Conservation (phyloP, 2,797 vertebrate genomes). For the Peromyscus nudipes region DNA sequence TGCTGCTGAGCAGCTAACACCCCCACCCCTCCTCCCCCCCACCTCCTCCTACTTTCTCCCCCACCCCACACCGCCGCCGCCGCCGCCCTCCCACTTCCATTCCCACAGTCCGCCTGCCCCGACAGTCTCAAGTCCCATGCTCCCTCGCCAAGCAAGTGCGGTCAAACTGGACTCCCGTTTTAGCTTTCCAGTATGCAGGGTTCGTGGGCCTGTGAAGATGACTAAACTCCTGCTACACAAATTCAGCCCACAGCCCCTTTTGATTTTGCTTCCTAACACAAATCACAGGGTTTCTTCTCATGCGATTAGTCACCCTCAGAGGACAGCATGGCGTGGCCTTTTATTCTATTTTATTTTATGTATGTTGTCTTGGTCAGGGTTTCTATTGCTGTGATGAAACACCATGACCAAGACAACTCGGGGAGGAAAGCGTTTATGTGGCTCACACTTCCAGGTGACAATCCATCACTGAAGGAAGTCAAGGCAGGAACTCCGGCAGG, state of each 20-base stretch:
- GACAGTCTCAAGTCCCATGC: too few species aligned
- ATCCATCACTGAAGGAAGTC: background rate
- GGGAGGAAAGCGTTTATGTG: background rate
- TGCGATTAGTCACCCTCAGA: slow-evolving; percentile 44
- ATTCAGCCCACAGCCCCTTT: slow-evolving; percentile 1
- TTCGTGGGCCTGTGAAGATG: background rate
- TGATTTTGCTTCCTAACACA: slow-evolving; percentile 44
- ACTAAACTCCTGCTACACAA: background rate
- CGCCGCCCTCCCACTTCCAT: background rate
- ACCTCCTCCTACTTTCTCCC: too few species aligned
- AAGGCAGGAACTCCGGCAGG: background rate
- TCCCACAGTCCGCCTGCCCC: background rate
- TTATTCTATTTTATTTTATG: background rate
- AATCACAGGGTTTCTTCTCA: background rate
- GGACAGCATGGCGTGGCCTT: background rate
- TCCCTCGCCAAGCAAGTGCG: too few species aligned
- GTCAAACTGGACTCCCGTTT: background rate
- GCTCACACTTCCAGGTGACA: background rate
- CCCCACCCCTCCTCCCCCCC: too few species aligned
- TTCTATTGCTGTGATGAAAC: background rate
- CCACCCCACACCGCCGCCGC: background rate
- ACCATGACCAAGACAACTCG: background rate
- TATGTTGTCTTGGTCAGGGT: background rate
- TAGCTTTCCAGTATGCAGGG: background rate
- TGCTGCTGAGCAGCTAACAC: background rate